These are phyloP conservation scores for Pheucticus melanocephalus DNA, from an alignment of 2,113 vertebrate species.

Conservation along the genomic window DNA sequence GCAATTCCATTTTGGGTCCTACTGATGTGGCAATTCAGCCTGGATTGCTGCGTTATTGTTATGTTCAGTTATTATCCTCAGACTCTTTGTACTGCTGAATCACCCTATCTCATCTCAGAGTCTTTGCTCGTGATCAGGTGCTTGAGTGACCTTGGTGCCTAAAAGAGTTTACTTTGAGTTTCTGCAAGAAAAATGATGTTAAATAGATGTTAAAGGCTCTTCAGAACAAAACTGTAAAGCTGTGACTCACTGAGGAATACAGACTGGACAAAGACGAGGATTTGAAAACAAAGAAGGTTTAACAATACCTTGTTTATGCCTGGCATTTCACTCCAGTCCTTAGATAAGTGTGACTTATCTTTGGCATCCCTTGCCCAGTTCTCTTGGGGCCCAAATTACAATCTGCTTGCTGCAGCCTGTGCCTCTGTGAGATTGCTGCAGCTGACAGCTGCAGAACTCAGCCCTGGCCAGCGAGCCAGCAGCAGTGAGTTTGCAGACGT, in stretches of 20 bases:
- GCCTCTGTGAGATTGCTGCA: slow-evolving; percentile 6
- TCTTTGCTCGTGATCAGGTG: neutral
- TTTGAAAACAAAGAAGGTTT: neutral
- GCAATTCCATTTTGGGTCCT: neutral
- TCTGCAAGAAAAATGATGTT: neutral
- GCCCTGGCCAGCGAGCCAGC: neutral
- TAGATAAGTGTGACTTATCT: slow-evolving; percentile 12
- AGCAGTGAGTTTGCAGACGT: slow-evolving; percentile 34
- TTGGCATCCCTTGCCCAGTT: neutral
- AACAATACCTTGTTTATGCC: neutral
- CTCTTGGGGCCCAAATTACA: slow-evolving; percentile 1
- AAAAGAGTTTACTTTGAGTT: neutral
- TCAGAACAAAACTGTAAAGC: neutral
- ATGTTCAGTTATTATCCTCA: neutral
- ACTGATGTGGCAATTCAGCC: neutral
- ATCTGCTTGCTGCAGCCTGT: slow-evolving; percentile 18
- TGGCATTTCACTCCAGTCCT: neutral
- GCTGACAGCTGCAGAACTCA: slow-evolving; percentile 25
- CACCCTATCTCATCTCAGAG: neutral
- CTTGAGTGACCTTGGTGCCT: neutral
- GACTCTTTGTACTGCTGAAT: slow-evolving; percentile 32
- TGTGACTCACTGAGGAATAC: neutral
- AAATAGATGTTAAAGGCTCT: neutral
- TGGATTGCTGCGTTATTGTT: neutral
- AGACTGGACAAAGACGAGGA: neutral